Base-by-base conservation (phyloP, 2,888 invertebrate genomes). In the Leucophora obtusa region DNA sequence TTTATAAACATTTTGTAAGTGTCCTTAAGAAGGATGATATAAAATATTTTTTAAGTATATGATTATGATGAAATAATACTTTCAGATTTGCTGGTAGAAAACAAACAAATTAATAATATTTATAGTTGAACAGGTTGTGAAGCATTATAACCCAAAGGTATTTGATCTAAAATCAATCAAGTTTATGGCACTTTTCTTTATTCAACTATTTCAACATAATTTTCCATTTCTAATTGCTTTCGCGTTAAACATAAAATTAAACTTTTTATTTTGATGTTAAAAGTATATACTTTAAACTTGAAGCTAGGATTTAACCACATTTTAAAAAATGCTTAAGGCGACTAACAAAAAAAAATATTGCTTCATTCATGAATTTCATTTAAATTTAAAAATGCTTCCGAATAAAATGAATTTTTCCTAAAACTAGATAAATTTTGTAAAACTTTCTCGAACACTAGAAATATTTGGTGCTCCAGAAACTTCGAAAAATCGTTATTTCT, bases 141-240 rank as follows among this genome's bases (percentile, higher is more conserved):
- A 47, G 4, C n/a, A 47, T n/a, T 47, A n/a, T 54, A 53, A 15
- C 53, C 53, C 17, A 38, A 24, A 54, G 65, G 65, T 53, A 65
- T 53, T 18, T 28, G 38, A 35, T 18, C 53, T 65, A 14, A 53
- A 65, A 38, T 65, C 65, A 65, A 65, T 35, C 35, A 65, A 65
- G 38, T 53, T 38, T 65, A 38, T 47, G 1, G 6, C 14, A 47
- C 11, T 38, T 38, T 38, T 38, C 11, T 14, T 2, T 28, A 28
- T 28, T 2, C 38, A 11, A 38, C 11, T 38, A 38, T 38, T 38
- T 38, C 11, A 38, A 38, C 38, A 38, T 38, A 11, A 1, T 38
- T 38, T 38, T 38, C 10, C 38, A 3, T 10, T 38, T 38, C 14
- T 38, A 38, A 38, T 38, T 38, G 38, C 38, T 38, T 38, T 38